phyloP scores from a whole-genome alignment of 2,797 vertebrate genomes.

The Artibeus jamaicensis region DNA sequence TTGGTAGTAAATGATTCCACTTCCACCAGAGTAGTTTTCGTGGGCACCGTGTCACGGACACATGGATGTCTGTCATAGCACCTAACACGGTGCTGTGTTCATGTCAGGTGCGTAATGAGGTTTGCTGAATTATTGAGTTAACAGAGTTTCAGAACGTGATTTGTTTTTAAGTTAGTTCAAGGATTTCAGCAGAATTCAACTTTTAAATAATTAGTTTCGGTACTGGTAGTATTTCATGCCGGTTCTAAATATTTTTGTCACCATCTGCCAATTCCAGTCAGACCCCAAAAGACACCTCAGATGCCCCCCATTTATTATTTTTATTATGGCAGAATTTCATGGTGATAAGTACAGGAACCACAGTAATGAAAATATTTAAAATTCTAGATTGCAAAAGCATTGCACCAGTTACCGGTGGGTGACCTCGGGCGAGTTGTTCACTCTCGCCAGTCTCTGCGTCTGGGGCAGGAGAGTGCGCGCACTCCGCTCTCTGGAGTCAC shows the following conservation, averaged over 20 bases:
- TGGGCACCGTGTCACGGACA: neutral
- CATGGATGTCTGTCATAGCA: neutral
- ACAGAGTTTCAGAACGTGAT: neutral
- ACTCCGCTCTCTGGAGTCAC: neutral
- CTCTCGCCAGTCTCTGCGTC: neutral
- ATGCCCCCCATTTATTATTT: slow-evolving; percentile 18
- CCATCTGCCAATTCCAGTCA: neutral
- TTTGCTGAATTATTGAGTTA: neutral
- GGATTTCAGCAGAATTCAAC: neutral
- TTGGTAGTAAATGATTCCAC: neutral
- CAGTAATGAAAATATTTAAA: slow-evolving; percentile 15
- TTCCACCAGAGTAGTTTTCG: neutral
- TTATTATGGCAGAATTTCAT: neutral
- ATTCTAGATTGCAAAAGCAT: neutral
- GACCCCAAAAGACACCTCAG: neutral
- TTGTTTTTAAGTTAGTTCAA: slow-evolving; percentile 5
- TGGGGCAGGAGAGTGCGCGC: neutral
- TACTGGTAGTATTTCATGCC: neutral
- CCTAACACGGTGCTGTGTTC: neutral
- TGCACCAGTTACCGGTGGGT: neutral
- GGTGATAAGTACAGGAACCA: neutral
- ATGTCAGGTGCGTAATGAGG: neutral
- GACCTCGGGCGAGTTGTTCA: neutral
- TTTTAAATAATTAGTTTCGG: neutral
- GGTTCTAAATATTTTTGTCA: neutral